These are phyloP conservation scores for Drosophila bocki DNA, from an alignment of 1,140 invertebrate genomes.

Conservation along the genomic window DNA sequence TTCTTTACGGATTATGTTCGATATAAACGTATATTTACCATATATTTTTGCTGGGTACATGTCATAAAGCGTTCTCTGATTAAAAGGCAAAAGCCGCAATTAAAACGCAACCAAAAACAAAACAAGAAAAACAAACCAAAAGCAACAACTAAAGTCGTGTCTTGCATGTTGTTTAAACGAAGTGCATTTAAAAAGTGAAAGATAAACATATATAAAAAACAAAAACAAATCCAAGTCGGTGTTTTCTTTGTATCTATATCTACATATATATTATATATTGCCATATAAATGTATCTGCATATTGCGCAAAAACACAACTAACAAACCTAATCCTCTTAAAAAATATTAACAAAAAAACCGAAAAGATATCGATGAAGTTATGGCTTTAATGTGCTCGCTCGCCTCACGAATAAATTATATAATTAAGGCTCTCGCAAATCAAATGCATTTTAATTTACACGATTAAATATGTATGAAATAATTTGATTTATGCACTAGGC, in stretches of 20 bases:
- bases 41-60: conserved; percentile 78
- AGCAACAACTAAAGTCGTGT: conserved; percentile 57
- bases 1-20: conserved; percentile 64
- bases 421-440: conserved; percentile 53
- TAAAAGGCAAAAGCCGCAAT: conserved; percentile 46
- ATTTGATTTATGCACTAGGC: conserved; percentile 72
- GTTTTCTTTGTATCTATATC: conserved; percentile 67
- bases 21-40: conserved; percentile 45
- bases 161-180: conserved; percentile 76
- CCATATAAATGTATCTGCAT: conserved; percentile 52
- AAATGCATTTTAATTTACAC: conserved; percentile 67
- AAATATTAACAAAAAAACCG: conserved; percentile 5
- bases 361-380: conserved; percentile 44
- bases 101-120: conserved; percentile 33
- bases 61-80: conserved; percentile 73
- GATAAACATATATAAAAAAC: conserved; percentile 32
- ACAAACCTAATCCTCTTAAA: conserved; percentile 51
- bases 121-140: conserved; percentile 18
- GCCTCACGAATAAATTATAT: conserved; percentile 26
- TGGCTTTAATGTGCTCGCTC: conserved; percentile 61
- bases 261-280: conserved; percentile 51
- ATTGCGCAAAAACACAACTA: conserved; percentile 61
- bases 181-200: conserved; percentile 62
- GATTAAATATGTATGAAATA: conserved; percentile 61
- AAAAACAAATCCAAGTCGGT: conserved; percentile 50